Evolutionary conservation across 2,113 vertebrate genomes (phyloP).

Genomic region (Cololabis saira): DNA sequence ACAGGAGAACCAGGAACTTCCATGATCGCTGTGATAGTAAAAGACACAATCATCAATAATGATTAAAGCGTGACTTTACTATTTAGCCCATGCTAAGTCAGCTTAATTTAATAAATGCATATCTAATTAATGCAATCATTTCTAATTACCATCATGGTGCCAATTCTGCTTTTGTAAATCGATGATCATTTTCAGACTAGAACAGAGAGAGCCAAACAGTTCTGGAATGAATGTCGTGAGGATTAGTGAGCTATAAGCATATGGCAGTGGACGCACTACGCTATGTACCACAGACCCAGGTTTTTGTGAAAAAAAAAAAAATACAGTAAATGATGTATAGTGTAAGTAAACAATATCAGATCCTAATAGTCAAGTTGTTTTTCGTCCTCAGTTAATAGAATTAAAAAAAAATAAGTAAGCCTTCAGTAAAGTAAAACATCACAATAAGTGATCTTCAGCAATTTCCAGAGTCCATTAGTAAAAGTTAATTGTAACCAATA

Average conservation of each 20-base stretch:
- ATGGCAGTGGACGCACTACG: no score
- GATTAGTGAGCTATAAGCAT: not conserved
- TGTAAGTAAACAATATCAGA: no score
- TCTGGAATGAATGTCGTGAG: not conserved
- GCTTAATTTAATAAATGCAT: constrained; percentile 51
- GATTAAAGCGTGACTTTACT: constrained; percentile 51
- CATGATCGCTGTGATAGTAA: constrained; percentile 8
- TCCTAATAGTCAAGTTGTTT: no score
- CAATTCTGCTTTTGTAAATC: constrained; percentile 13
- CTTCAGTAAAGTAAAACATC: no score
- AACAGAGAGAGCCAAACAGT: constrained; percentile 2
- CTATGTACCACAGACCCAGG: no score
- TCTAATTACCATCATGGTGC: constrained; percentile 48
- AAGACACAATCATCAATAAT: constrained; percentile 48
- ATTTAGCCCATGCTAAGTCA: constrained; percentile 42
- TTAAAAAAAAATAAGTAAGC: no score
- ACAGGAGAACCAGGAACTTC: not conserved
- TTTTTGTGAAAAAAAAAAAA: no score
- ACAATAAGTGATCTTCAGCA: not conserved
- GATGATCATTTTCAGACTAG: constrained; percentile 1
- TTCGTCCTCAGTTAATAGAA: no score
- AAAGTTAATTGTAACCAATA: not conserved
- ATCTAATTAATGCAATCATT: constrained; percentile 48
- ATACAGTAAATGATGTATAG: no score
- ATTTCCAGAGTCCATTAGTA: not conserved